phyloP scores from a whole-genome alignment of 2,797 vertebrate genomes.

The Paramormyrops hopkinsi region DNA sequence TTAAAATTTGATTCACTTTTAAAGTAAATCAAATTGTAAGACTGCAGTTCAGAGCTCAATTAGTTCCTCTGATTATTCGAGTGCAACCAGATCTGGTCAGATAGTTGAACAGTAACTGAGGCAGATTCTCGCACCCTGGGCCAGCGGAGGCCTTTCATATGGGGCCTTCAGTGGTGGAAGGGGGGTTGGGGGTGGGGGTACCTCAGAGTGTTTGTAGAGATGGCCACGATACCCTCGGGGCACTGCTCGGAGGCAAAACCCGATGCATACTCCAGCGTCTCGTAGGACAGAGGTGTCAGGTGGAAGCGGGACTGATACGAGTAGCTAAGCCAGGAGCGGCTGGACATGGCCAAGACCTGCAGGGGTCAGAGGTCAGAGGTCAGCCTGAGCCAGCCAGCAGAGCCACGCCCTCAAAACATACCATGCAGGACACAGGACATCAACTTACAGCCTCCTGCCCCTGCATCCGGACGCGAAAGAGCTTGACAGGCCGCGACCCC shows the following conservation, averaged over 20 bases:
- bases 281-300: slow-evolving; percentile 88
- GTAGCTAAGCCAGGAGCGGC: slow-evolving; percentile 96
- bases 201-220: slow-evolving; percentile 95
- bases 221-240: slow-evolving; percentile 95
- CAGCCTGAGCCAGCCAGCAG: background rate
- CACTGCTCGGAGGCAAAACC: slow-evolving; percentile 97
- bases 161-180: background rate
- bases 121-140: background rate
- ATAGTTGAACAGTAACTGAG: background rate
- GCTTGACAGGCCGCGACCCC: slow-evolving; percentile 91
- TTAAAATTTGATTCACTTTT: background rate
- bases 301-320: slow-evolving; percentile 98
- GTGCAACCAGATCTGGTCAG: background rate
- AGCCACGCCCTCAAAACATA: background rate
- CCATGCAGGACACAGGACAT: background rate
- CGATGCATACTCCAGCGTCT: slow-evolving; percentile 93
- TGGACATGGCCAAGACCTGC: slow-evolving; percentile 97
- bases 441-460: slow-evolving; percentile 89
- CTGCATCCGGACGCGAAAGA: slow-evolving; percentile 95
- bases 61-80: background rate
- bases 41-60: background rate
- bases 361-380: slow-evolving; percentile 11
- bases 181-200: slow-evolving; percentile 36
- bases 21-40: background rate
- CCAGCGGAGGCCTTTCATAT: background rate